Evolutionary conservation across 92 coral and sea anemone genomes (phyloP).

Genomic region (Epizoanthus rinbou): DNA sequence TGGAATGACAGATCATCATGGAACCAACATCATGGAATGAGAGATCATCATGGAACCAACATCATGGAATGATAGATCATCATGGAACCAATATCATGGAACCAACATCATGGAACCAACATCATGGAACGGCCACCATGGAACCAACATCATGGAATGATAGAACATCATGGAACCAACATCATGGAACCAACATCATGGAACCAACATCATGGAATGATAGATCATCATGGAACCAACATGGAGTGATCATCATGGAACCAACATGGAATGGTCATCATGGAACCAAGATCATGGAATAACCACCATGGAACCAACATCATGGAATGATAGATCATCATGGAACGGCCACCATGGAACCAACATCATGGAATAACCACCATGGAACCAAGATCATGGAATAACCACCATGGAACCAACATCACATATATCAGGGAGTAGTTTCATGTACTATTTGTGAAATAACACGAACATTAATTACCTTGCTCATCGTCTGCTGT

Average conservation of each 20-base stretch:
- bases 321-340: too few species aligned
- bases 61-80: too few species aligned
- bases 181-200: background rate
- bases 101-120: too few species aligned
- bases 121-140: too few species aligned
- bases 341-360: background rate
- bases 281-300: background rate
- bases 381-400: background rate
- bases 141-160: background rate
- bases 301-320: background rate
- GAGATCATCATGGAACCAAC: background rate
- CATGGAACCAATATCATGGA: too few species aligned
- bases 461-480: background rate
- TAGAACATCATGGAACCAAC: background rate
- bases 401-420: background rate
- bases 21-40: background rate
- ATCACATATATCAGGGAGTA: background rate
- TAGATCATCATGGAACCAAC: too few species aligned
- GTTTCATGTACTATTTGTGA: background rate
- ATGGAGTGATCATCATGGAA: too few species aligned
- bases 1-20: too few species aligned
- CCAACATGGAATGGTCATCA: too few species aligned
- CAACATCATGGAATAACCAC: too few species aligned
- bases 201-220: background rate
- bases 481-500: conserved; percentile 88